Conservation (phyloP, 2,797 vertebrate species). For the Poecilia picta region DNA sequence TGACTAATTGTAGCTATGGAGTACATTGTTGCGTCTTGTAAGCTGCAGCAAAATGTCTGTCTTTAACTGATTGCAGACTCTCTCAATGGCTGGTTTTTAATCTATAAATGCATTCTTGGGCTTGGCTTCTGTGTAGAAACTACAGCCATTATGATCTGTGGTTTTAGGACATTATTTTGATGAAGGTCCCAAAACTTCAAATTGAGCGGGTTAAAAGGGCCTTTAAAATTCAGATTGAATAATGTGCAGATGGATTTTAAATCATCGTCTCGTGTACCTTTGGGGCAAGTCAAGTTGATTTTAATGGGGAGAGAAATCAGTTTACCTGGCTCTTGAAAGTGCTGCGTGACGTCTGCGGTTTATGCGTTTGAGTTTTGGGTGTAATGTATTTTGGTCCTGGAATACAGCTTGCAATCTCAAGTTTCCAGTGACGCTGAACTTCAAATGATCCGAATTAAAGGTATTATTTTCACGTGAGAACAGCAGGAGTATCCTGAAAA, state of each 20-base stretch:
- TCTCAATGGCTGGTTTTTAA: background rate
- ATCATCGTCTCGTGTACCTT: background rate
- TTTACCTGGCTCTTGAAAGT: background rate
- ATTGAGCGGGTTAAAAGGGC: background rate
- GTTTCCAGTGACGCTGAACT: background rate
- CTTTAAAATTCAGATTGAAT: background rate
- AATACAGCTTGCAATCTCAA: no score
- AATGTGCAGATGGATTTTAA: background rate
- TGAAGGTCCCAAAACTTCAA: background rate
- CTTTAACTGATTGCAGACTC: background rate
- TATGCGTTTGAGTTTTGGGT: background rate
- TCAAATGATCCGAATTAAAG: conserved; percentile 7
- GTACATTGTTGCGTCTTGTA: background rate
- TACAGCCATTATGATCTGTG: background rate
- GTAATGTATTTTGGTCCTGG: background rate
- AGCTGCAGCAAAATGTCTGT: background rate
- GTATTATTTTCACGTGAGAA: background rate
- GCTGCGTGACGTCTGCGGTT: background rate
- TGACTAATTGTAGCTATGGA: background rate
- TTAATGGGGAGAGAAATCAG: background rate
- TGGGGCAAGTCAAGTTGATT: background rate
- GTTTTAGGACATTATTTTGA: background rate
- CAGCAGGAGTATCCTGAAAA: no score
- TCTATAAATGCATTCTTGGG: conserved; percentile 4
- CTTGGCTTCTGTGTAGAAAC: background rate